Percentiles rank a stretch among this genome's conserved stretches.
Conservation (phyloP, 2,113 vertebrate genomes). For the Protobothrops flavoviridis region DNA sequence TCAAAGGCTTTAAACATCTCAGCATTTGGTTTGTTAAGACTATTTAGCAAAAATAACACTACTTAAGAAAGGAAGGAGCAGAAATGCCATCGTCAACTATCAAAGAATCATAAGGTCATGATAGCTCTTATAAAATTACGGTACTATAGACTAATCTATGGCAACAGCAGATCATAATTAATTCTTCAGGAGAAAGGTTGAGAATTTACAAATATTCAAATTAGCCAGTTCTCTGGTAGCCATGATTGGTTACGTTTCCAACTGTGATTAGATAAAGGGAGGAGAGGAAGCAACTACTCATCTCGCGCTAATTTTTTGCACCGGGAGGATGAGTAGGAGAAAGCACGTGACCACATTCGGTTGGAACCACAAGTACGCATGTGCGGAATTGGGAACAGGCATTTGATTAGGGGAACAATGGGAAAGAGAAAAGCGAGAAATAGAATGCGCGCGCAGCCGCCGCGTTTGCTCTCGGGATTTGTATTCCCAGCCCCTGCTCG, state of each 20-base stretch:
- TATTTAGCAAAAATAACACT: background rate
- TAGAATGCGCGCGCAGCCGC: background rate
- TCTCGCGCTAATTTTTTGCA: background rate
- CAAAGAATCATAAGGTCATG: constrained; percentile 46
- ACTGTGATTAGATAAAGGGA: background rate
- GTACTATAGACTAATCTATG: background rate
- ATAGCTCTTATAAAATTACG: constrained; percentile 48
- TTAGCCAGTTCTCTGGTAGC: accelerated
- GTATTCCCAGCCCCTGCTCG: background rate
- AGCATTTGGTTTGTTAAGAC: background rate
- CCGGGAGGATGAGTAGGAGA: background rate
- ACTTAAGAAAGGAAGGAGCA: background rate
- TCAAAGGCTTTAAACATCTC: background rate
- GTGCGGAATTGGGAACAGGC: accelerated
- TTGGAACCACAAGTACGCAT: background rate
- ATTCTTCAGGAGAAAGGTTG: background rate
- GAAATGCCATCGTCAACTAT: constrained; percentile 31
- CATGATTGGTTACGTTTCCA: constrained; percentile 26
- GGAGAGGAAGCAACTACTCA: background rate
- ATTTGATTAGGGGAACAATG: background rate
- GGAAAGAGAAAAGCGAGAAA: background rate
- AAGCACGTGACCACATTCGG: background rate
- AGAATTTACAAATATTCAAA: constrained; percentile 12
- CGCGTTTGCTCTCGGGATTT: background rate
- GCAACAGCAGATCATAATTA: background rate